Base-by-base conservation (phyloP, 2,797 vertebrate genomes). In the Sebastolobus alascanus region DNA sequence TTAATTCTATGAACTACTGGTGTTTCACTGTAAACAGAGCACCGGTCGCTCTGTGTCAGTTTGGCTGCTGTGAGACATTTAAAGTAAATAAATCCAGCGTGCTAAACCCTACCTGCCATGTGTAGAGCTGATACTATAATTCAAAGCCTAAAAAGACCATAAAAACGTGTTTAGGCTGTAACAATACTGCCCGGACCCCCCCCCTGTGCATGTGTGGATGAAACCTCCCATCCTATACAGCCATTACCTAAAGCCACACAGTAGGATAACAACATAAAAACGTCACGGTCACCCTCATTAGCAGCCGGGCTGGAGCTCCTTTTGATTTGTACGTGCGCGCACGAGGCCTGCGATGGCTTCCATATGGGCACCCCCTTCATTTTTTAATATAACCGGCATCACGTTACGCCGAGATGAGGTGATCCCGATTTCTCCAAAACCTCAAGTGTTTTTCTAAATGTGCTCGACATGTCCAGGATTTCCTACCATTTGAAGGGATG, bases 381-480 rank as follows among this genome's bases (percentile, higher is more conserved):
- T 94, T 93, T 91, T 90, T 93, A 93, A 92, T 91, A 95, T 94
- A 93, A 91, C 86, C 80, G 83, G 93, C 90, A 93, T 95, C 88
- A 79, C 81, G 77, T 95, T 95, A 93, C 94, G 82, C 85, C 18
- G 9, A 84, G 89, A 93, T 86, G 92, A 94, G 93, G 93, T 90
- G 90, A 95, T 95, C 91, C 91, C 92, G 89, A 92, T 94, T 95
- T 92, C 91, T 90, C 86, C 81, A 72, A 94, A 95, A 94, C 94
- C 95, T 92, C 95, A 96, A 92, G 90, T 92, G 90, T 94, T 92
- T 91, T 90, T 93, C 89, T 92, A 89, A 96, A 96, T 94, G 90
- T 90, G 86, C 93, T 93, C 37, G 85, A 93, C 94, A 95, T 95
- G 94, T 94, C 93, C 90, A 92, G 93, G 93, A 95, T 96, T 95